Conservation (phyloP, 2,113 vertebrate genomes). For the Hyperoodon ampullatus region DNA sequence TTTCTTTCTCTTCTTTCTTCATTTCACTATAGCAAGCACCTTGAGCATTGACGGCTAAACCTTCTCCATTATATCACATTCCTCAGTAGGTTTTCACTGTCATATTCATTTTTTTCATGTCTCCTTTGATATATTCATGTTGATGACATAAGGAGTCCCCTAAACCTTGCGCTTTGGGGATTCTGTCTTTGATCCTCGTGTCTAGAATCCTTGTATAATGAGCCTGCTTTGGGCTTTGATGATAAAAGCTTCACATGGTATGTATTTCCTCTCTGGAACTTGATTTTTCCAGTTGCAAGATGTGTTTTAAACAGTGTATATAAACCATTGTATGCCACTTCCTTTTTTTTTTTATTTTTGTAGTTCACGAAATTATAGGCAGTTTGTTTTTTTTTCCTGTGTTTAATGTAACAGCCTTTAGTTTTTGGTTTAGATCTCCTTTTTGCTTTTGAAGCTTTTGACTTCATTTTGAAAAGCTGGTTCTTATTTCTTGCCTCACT, state of each 20-base stretch:
- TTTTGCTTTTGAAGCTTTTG: slow-evolving; percentile 21
- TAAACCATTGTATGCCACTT: slow-evolving; percentile 47
- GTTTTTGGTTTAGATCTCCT: not conserved
- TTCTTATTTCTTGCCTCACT: slow-evolving; percentile 16
- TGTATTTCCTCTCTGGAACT: slow-evolving; percentile 38
- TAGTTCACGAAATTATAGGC: not conserved
- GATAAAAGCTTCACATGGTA: slow-evolving; percentile 3
- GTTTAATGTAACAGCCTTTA: slow-evolving; percentile 26
- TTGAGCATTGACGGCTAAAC: not conserved
- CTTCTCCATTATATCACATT: not conserved
- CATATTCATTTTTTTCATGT: not conserved
- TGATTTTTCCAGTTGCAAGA: not conserved
- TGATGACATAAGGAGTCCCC: not conserved
- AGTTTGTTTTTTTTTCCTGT: not conserved
- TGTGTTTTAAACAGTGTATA: slow-evolving; percentile 17
- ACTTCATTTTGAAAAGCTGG: slow-evolving; percentile 29
- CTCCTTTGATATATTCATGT: not conserved
- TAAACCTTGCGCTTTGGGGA: not conserved
- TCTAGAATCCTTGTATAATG: not conserved
- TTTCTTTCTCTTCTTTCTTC: not conserved
- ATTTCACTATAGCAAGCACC: not conserved
- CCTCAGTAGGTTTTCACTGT: not conserved
- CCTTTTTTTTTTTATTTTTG: slow-evolving; percentile 60
- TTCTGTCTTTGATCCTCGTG: slow-evolving; percentile 42
- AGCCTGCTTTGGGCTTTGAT: slow-evolving; percentile 55